Evolutionary conservation across 2,113 vertebrate genomes (phyloP), one percentile per base, ranked within the genome.

Genomic region (Chaetura pelagica): DNA sequence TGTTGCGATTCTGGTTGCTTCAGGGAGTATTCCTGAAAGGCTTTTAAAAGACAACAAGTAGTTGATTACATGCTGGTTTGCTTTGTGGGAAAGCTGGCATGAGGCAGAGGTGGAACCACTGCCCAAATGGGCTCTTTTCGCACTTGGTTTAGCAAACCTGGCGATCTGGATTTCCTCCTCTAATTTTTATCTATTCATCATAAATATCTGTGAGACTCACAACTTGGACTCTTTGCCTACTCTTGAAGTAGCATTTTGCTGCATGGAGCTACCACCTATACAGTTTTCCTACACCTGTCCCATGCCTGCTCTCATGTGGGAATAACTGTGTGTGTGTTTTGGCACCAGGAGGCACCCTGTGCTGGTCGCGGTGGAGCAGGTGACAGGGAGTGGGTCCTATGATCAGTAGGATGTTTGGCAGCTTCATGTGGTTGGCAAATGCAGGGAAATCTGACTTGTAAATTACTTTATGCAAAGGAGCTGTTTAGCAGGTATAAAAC

Each of bases 21-120:
- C 27, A 66, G 80, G 78, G 76, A 80, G 49, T 72, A 42, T 82
- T 92, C 62, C 84, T 94, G 84, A 83, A 90, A 89, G 79, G 71
- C 72, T 79, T 91, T 91, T 90, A 82, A 80, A 91, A 94, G 85
- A 90, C 22, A 96, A 81, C 79, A 81, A 93, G 68, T 63, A 59
- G 69, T 67, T 49, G 92, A n/a, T 77, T 78, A 69, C 58, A 35
- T 19, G 46, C 74, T 87, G 80, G 23, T 86, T 52, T 55, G 63
- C 63, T 86, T 83, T 90, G 58, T 80, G 83, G 79, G 71, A 80
- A 87, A 83, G 59, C 55, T 94, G 84, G 79, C 57, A n/a, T 0
- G 2, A 80, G 59, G n/a, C 24, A 35, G 66, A 83, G 38, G n/a
- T 38, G 30, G 57, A 84, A 89, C 69, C 35, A 59, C 71, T 73